These are phyloP conservation scores for Nemotelus pantherinus DNA, from an alignment of 2,888 invertebrate genomes.

Conservation along the genomic window DNA sequence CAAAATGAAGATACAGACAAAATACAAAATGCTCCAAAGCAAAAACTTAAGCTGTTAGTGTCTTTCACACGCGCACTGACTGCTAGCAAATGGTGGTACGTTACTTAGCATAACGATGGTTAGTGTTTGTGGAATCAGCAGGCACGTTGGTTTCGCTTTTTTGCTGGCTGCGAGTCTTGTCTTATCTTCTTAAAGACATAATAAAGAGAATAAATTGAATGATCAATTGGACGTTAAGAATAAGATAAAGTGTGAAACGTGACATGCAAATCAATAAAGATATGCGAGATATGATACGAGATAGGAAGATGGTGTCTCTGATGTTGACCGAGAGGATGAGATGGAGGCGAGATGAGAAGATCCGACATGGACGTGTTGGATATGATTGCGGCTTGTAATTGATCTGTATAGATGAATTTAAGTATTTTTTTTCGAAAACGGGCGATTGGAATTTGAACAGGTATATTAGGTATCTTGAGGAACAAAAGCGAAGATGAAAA, in stretches of 20 bases:
- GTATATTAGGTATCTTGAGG: no score
- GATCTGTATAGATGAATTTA: slow-evolving; percentile 14
- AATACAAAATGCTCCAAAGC: neutral
- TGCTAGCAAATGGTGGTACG: no score
- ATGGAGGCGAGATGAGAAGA: neutral
- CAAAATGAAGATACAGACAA: no score
- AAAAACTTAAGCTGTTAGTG: neutral
- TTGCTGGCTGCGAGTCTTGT: slow-evolving; percentile 6
- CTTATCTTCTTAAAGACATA: slow-evolving; percentile 32
- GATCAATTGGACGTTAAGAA: slow-evolving; percentile 42
- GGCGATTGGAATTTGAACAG: no score
- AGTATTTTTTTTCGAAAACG: no score
- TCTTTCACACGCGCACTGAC: no score
- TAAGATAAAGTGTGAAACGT: slow-evolving; percentile 44
- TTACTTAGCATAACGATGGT: no score
- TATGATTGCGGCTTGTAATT: slow-evolving; percentile 27
- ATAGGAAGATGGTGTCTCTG: neutral
- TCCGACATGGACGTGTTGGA: neutral
- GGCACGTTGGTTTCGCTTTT: neutral
- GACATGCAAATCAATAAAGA: slow-evolving; percentile 40
- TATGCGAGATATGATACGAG: neutral
- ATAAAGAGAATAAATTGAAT: slow-evolving; percentile 41
- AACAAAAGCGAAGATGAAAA: no score
- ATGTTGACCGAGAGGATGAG: neutral
- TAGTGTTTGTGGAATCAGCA: no score